These are phyloP conservation scores for Dexiosoma caninum DNA, from an alignment of 2,888 invertebrate species.

Conservation along the genomic window DNA sequence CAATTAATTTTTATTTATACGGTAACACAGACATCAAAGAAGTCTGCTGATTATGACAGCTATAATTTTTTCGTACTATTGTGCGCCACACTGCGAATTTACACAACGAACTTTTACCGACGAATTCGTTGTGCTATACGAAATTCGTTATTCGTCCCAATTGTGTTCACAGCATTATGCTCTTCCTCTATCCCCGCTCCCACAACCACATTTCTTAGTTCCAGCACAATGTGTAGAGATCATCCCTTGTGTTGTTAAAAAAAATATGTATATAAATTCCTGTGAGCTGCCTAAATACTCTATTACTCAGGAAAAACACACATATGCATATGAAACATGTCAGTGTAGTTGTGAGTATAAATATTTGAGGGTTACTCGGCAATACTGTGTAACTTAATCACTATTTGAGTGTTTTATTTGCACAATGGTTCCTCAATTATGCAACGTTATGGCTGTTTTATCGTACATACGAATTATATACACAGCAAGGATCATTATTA, in stretches of 20 bases:
- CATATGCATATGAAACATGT: constrained; percentile 5
- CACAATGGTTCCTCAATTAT: constrained; percentile 73
- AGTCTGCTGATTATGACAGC: no score
- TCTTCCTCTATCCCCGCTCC: neutral
- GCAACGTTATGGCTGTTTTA: constrained; percentile 72
- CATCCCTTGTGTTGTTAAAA: neutral
- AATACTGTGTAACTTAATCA: constrained; percentile 62
- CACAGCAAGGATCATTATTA: constrained; percentile 12
- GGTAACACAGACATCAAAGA: no score
- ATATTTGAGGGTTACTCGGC: constrained; percentile 21
- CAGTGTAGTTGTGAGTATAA: neutral
- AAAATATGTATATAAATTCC: no score
- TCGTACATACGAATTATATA: constrained; percentile 35
- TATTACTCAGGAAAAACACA: neutral
- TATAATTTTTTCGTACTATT: no score
- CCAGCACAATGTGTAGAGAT: no score
- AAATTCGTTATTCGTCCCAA: no score
- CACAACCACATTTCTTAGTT: neutral
- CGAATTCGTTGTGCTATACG: no score
- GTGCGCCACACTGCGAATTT: no score
- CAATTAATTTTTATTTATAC: no score
- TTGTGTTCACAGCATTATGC: no score
- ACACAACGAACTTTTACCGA: no score
- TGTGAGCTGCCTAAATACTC: constrained; percentile 20
- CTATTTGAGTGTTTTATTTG: constrained; percentile 67